Evolutionary conservation across 2,797 vertebrate genomes (phyloP), one percentile per base, ranked within the genome.

Genomic region (Spinus pinus): DNA sequence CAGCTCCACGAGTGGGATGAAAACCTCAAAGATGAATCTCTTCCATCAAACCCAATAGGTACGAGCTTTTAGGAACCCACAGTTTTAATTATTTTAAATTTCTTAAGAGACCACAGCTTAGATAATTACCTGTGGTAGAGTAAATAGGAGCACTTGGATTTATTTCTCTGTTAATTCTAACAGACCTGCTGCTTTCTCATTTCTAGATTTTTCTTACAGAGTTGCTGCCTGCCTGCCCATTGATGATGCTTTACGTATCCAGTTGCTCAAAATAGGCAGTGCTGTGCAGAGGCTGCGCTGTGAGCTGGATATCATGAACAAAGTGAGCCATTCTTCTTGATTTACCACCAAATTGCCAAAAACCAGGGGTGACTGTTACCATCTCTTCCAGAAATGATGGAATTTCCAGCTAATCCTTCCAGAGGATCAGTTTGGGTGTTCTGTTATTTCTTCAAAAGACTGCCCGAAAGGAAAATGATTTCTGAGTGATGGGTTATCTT

Each of bases 1-100:
- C 99, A 99, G 94, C 98, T 99, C 31, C 99, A 98, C 5, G 99
- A 99, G 92, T 99, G 99, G 99, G 99, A 99, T 74, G 99, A 99
- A 98, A 99, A 99, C 86, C 98, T 99, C 46, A 99, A 99, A 95
- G 99, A 99, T 33, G 99, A 99, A 74, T 99, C 99, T 27, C 99
- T 99, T 77, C 99, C 99, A 21, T 98, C 98, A 37, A 99, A 99
- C 81, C 99, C 98, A 93, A 95, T 99, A 98, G 99, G 99, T 99
- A 98, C 15, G 91, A 47, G 31, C 3, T 10, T 39, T 49, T 41
- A 10, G 6, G 0, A 66, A 37, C 37, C 72, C 27, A 9, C 13
- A 1, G 28, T 21, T 27, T 33, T 2, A 4, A 5, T 13, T n/a
- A 39, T 17, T 3, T 6, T 11, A 13, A 10, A 58, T 28, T 56